A percentile compares a stretch with the other conserved stretches of the same genome.
These are phyloP conservation scores for Xanthia togata DNA, from an alignment of 2,888 invertebrate species.

Conservation along the genomic window DNA sequence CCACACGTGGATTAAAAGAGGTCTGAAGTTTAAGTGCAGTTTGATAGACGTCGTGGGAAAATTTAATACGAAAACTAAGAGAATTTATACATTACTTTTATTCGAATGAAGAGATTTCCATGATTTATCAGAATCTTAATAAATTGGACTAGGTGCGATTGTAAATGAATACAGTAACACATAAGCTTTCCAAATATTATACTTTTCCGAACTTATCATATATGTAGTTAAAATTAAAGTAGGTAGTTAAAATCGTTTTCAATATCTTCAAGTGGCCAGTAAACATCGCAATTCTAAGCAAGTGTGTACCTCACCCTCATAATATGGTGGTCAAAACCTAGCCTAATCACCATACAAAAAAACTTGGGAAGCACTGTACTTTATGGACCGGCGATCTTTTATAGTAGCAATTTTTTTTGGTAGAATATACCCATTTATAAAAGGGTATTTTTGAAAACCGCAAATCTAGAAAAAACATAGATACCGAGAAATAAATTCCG, in stretches of 20 bases:
- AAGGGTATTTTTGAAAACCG: too few relatives aligned
- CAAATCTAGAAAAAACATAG: too few relatives aligned
- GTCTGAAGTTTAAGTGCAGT: conserved; percentile 34
- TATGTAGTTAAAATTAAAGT: not conserved
- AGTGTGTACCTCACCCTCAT: not conserved
- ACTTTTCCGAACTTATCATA: not conserved
- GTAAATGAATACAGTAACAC: not conserved
- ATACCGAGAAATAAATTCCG: too few relatives aligned
- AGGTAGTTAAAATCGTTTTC: not conserved
- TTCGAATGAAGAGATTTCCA: not conserved
- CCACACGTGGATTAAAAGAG: conserved; percentile 53
- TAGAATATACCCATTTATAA: too few relatives aligned
- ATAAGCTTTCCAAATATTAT: not conserved
- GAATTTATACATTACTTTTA: not conserved
- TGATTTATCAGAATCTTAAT: not conserved
- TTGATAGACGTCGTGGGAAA: conserved; percentile 40
- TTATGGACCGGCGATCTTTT: too few relatives aligned
- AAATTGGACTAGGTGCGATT: not conserved
- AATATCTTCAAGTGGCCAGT: not conserved
- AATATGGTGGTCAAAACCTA: not conserved
- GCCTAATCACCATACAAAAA: too few relatives aligned
- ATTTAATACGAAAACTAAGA: not conserved
- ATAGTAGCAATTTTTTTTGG: too few relatives aligned
- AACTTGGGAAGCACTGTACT: too few relatives aligned
- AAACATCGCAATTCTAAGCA: not conserved